Evolutionary conservation across 2,888 invertebrate genomes (phyloP), one percentile per base, ranked within the genome.

Genomic region (Agapostemon virescens): DNA sequence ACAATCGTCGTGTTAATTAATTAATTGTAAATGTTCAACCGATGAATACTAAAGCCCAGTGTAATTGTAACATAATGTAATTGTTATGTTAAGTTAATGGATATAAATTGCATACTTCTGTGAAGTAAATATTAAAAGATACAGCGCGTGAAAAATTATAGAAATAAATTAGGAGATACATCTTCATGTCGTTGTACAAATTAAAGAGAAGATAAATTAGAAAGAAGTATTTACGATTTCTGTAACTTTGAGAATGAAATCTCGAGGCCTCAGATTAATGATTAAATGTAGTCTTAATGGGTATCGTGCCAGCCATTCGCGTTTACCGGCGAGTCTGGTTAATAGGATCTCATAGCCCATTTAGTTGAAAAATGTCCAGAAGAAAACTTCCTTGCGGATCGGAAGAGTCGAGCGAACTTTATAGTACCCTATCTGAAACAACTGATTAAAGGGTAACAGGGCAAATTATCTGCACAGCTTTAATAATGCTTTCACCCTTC

Each of bases 321-420:
- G 49, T 49, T 49, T 9, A 9, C 20, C 11, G 49, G 49, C 11
- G 49, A 49, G 11, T 49, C 49, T n/a, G 3, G 49, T 49, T 49
- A 49, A 49, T 49, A n/a, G 49, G 49, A 49, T 49, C 49, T 49
- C 49, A 3, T 49, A 49, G n/a, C 11, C 49, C 3, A 49, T 49
- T 49, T 49, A n/a, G 49, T n/a, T 49, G n/a, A 49, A 49, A 49
- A 49, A n/a, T 49, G 49, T 49, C 49, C 49, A 49, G 11, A 49
- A n/a, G 49, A 49, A 49, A 49, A 49, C 11, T 49, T 49, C 49
- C n/a, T 49, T 2, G 49, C 49, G 49, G 49, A 49, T 49, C n/a
- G n/a, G 49, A n/a, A 49, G 20, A 49, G 49, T n/a, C 20, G 49
- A n/a, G 49, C 3, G 49, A 49, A 49, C 49, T 49, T 49, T n/a